Percentiles rank a stretch among this genome's conserved stretches.
Conservation (phyloP, 2,797 vertebrate genomes). For the Mus spretus region DNA sequence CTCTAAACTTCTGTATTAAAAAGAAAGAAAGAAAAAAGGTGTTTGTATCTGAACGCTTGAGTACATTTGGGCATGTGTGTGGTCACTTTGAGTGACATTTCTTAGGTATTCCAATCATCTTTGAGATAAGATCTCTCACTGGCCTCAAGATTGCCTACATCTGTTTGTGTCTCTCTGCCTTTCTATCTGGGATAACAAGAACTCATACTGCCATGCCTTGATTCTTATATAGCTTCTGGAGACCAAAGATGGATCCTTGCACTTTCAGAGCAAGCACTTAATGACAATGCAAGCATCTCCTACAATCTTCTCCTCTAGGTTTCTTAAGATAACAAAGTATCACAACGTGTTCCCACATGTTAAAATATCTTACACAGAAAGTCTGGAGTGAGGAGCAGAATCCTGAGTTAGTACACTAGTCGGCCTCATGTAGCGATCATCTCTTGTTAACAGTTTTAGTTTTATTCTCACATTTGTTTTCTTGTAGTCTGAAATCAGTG, state of each 20-base stretch:
- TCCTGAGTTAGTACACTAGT: background rate
- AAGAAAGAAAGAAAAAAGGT: background rate
- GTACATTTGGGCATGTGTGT: background rate
- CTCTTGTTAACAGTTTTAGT: background rate
- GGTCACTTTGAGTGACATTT: background rate
- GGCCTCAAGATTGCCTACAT: background rate
- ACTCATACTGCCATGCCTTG: background rate
- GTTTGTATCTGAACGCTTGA: background rate
- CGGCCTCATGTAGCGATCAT: background rate
- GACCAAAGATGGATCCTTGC: no score
- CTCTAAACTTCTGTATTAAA: background rate
- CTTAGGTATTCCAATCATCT: background rate
- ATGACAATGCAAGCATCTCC: background rate
- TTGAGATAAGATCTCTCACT: background rate
- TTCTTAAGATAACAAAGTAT: conserved; percentile 32
- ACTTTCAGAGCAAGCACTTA: background rate
- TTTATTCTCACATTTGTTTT: background rate
- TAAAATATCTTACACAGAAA: conserved; percentile 37
- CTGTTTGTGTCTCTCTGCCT: background rate
- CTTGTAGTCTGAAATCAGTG: conserved; percentile 33
- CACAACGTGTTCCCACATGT: background rate
- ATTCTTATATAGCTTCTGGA: background rate
- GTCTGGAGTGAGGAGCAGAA: background rate
- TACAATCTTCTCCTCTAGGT: background rate
- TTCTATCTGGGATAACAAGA: background rate